Evolutionary conservation across 2,888 invertebrate genomes (phyloP).

Genomic region (Meghimatium bilineatum): DNA sequence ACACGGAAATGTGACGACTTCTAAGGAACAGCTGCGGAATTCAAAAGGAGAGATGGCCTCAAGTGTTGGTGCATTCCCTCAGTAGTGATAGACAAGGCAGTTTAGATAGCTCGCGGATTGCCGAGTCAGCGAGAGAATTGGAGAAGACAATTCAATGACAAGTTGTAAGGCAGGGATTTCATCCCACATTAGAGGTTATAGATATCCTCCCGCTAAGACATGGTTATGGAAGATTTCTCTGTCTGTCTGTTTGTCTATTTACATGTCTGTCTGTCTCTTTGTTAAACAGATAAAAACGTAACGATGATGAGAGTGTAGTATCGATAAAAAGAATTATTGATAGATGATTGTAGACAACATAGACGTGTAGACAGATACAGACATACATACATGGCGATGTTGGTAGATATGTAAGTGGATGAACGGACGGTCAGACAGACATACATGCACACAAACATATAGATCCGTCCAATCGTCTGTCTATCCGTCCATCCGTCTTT

Average conservation of each 20-base stretch:
- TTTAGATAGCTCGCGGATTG: background rate
- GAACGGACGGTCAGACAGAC: background rate
- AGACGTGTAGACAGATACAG: background rate
- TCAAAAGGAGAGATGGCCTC: too few species aligned
- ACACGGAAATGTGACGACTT: too few species aligned
- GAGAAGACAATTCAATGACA: background rate
- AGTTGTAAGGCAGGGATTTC: background rate
- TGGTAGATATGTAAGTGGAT: background rate
- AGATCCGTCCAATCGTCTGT: too few species aligned
- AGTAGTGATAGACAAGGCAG: background rate
- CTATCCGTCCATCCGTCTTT: too few species aligned
- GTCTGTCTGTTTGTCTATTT: background rate
- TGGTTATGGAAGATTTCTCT: background rate
- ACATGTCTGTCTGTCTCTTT: background rate
- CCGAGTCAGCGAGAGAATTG: background rate
- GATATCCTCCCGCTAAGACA: too few species aligned
- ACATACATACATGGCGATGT: background rate
- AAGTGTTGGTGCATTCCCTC: too few species aligned
- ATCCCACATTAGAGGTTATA: background rate
- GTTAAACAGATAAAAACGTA: too few species aligned
- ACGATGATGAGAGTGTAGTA: too few species aligned
- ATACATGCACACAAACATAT: background rate
- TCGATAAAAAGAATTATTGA: too few species aligned
- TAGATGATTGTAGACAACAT: too few species aligned
- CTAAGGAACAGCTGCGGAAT: too few species aligned